A percentile compares a stretch with the other conserved stretches of the same genome.
Evolutionary conservation across 2,113 vertebrate species (phyloP).

Genomic region (Falco punctatus): DNA sequence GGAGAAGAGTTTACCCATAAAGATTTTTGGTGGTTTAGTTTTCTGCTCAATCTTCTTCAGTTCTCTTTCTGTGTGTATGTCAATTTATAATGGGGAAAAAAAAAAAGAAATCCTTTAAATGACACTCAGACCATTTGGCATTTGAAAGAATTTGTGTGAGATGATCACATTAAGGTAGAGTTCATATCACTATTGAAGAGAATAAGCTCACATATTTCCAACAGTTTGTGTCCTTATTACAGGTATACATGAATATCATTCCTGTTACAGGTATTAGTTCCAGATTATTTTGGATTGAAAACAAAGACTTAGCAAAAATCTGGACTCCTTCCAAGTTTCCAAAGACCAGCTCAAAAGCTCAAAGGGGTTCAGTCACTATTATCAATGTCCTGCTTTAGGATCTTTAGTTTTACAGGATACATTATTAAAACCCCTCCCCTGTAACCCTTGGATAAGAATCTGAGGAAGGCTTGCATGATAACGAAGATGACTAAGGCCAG

Average conservation of each 20-base stretch:
- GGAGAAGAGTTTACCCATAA: neutral
- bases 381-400: neutral
- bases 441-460: neutral
- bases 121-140: rapidly evolving
- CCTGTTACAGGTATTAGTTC: conserved; percentile 36
- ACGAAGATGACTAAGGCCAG: neutral
- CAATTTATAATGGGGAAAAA: neutral
- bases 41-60: neutral
- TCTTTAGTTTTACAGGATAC: conserved; percentile 24
- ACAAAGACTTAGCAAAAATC: conserved; percentile 38
- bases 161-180: neutral
- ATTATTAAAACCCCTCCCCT: neutral
- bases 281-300: conserved; percentile 51
- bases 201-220: neutral
- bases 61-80: rapidly evolving
- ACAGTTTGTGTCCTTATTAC: neutral
- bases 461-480: neutral
- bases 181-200: neutral
- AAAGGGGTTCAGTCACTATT: conserved; percentile 23
- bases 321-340: conserved; percentile 40
- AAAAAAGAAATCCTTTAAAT: neutral
- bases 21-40: neutral
- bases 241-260: neutral
- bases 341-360: neutral
- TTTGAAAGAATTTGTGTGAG: neutral